phyloP scores from a whole-genome alignment of 2,113 vertebrate species.

The Chloropsis cyanopogon region DNA sequence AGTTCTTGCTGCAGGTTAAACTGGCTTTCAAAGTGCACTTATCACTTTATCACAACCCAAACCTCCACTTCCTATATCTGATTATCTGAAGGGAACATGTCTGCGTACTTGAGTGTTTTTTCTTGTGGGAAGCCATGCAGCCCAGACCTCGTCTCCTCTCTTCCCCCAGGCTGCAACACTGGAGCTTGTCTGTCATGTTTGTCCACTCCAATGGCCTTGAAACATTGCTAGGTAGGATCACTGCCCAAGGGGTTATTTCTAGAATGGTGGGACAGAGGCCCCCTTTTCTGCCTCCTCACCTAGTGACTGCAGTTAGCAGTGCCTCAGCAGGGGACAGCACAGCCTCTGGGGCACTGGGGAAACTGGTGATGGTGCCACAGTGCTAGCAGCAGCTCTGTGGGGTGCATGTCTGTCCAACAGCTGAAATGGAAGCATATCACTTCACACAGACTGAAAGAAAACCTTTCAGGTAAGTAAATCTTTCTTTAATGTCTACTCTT shows the following conservation, averaged over 20 bases:
- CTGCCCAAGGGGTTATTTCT: background rate
- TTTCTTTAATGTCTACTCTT: background rate
- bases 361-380: background rate
- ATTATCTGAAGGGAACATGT: background rate
- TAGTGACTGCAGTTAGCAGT: background rate
- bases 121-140: background rate
- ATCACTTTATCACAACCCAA: background rate
- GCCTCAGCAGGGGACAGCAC: accelerated
- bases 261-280: background rate
- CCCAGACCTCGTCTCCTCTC: background rate
- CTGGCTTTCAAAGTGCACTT: background rate
- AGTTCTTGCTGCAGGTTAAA: background rate
- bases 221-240: background rate
- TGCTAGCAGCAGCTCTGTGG: background rate
- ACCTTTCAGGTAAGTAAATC: background rate
- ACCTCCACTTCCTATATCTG: background rate
- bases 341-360: background rate
- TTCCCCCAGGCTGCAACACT: background rate
- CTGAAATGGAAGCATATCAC: background rate
- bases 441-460: background rate
- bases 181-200: background rate
- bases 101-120: background rate
- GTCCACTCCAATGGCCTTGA: background rate
- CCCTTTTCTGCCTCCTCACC: background rate
- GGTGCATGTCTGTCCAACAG: accelerated